Evolutionary conservation across 2,797 vertebrate genomes (phyloP).

Genomic region (Fringilla coelebs): DNA sequence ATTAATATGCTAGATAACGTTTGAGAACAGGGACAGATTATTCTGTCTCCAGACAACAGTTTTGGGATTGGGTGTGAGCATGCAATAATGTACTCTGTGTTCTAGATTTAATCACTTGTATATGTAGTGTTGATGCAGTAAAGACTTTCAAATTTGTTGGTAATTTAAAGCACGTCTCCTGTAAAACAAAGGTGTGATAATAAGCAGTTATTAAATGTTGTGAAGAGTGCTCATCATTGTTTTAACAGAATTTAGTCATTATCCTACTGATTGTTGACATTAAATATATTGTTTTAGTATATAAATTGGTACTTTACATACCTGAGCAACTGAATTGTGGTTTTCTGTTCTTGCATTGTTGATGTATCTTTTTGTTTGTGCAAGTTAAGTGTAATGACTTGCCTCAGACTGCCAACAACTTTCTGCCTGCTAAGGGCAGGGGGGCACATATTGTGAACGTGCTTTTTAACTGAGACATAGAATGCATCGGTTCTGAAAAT

Average conservation of each 20-base stretch:
- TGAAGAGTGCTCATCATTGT: not conserved
- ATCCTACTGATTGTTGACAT: conserved; percentile 1
- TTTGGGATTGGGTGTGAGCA: not conserved
- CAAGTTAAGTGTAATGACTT: not conserved
- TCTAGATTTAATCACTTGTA: conserved; percentile 18
- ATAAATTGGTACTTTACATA: not conserved
- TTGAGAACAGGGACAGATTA: not conserved
- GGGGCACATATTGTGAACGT: not conserved
- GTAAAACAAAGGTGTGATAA: conserved; percentile 33
- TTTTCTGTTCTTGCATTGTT: not conserved
- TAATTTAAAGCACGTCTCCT: conserved; percentile 6
- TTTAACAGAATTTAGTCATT: conserved; percentile 33
- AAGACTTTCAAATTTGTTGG: conserved; percentile 38
- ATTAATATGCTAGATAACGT: not conserved
- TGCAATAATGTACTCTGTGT: not conserved
- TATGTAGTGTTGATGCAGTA: conserved; percentile 11
- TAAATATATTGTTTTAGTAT: not conserved
- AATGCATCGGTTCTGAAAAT: not conserved
- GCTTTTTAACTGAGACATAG: not conserved
- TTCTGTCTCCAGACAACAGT: not conserved
- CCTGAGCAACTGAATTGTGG: not conserved
- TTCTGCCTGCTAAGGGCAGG: not conserved
- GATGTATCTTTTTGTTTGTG: not conserved
- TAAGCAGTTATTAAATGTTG: conserved; percentile 12
- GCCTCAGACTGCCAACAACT: not conserved